Conservation (phyloP, 1,140 invertebrate species). For the Cydia splendana region DNA sequence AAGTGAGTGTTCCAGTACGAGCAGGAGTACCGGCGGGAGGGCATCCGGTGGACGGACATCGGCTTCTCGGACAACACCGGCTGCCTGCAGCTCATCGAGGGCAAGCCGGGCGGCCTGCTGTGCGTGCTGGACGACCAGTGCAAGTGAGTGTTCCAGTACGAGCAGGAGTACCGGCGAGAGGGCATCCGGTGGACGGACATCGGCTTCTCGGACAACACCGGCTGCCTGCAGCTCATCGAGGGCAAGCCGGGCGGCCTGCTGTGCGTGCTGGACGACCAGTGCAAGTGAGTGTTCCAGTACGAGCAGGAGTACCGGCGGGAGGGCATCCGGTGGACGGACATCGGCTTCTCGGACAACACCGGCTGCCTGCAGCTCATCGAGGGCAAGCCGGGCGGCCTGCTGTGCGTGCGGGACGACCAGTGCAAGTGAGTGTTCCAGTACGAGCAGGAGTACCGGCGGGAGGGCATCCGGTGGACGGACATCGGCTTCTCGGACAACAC, state of each 20-base stretch:
- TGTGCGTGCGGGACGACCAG: no score
- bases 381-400: no score
- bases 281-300: no score
- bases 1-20: conserved; percentile 93
- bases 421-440: no score
- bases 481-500: conserved; percentile 96
- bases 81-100: conserved; percentile 93
- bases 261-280: no score
- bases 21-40: conserved; percentile 94
- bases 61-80: conserved; percentile 96
- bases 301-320: conserved; percentile 95
- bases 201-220: conserved; percentile 94
- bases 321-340: conserved; percentile 95
- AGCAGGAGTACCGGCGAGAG: conserved; percentile 94
- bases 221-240: conserved; percentile 81
- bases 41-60: conserved; percentile 95
- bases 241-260: no score
- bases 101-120: conserved; percentile 94
- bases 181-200: conserved; percentile 96
- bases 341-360: conserved; percentile 95
- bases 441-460: conserved; percentile 94
- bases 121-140: conserved; percentile 97
- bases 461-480: conserved; percentile 95
- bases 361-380: conserved; percentile 81
- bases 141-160: conserved; percentile 93